A percentile compares a stretch with the other conserved stretches of the same genome.
Evolutionary conservation across 2,888 invertebrate species (phyloP).

Genomic region (Ophion ventricosus): DNA sequence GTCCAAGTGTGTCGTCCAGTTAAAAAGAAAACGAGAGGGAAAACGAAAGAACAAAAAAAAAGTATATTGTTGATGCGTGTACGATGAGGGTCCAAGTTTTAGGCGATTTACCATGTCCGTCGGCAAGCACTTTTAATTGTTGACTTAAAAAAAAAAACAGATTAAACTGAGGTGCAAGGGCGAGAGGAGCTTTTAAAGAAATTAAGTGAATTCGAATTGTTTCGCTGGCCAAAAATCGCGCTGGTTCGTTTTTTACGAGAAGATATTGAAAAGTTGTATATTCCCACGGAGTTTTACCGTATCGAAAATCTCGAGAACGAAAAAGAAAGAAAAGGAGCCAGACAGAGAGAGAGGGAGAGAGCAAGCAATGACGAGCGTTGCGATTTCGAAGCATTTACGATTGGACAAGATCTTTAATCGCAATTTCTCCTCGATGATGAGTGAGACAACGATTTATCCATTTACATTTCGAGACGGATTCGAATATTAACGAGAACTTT

Average conservation of each 20-base stretch:
- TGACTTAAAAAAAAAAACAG: constrained; percentile 33
- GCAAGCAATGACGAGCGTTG: constrained; percentile 1
- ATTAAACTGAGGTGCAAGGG: neutral
- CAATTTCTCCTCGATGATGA: neutral
- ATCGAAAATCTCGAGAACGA: constrained; percentile 50
- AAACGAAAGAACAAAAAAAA: constrained; percentile 40
- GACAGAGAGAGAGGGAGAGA: neutral
- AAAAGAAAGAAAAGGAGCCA: constrained; percentile 7
- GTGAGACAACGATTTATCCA: neutral
- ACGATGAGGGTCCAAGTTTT: constrained; percentile 76
- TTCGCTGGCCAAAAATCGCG: constrained; percentile 24
- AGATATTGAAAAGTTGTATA: constrained; percentile 39
- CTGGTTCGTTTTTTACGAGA: constrained; percentile 19
- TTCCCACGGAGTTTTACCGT: constrained; percentile 52
- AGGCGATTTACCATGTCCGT: constrained; percentile 66
- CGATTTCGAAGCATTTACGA: neutral
- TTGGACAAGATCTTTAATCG: neutral
- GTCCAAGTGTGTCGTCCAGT: constrained; percentile 79
- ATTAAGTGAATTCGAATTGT: constrained; percentile 15
- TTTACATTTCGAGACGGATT: neutral
- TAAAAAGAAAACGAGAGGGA: constrained; percentile 50
- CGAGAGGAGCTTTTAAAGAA: constrained; percentile 47
- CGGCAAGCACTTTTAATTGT: constrained; percentile 54
- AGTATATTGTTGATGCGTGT: constrained; percentile 65
- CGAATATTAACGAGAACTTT: neutral